A percentile compares a stretch with the other conserved stretches of the same genome.
phyloP scores from a whole-genome alignment of 2,113 vertebrate species.

The Pholis gunnellus region DNA sequence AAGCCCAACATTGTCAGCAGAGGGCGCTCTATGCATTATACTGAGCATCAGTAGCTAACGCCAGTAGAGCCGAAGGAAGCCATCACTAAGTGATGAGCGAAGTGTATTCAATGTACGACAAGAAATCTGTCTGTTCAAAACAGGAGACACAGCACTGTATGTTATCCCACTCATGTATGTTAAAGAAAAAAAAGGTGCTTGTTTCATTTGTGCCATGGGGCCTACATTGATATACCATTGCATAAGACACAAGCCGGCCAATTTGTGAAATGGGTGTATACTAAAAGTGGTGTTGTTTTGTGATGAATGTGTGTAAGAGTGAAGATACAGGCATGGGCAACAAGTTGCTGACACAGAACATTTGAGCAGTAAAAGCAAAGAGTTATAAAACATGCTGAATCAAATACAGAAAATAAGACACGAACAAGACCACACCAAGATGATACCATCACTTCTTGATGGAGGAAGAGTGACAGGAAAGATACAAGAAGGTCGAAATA shows the following conservation, averaged over 20 bases:
- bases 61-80: too few relatives aligned
- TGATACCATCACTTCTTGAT: not conserved
- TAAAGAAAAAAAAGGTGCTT: not conserved
- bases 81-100: too few relatives aligned
- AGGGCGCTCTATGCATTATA: too few relatives aligned
- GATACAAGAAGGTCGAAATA: not conserved
- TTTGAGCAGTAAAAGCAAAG: not conserved
- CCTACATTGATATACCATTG: not conserved
- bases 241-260: not conserved
- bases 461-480: not conserved
- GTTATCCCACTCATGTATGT: not conserved
- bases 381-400: conserved; percentile 10
- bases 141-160: conserved; percentile 1
- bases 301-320: not conserved
- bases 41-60: too few relatives aligned
- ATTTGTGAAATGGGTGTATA: not conserved
- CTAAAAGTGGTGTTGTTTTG: not conserved
- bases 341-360: not conserved
- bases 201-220: not conserved
- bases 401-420: not conserved
- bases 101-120: conserved; percentile 84
- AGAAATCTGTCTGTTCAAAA: conserved; percentile 86
- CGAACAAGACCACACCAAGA: too few relatives aligned
- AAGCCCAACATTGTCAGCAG: too few relatives aligned
- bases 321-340: not conserved